Evolutionary conservation across 2,113 vertebrate species (phyloP).

Genomic region (Vanacampus margaritifer): DNA sequence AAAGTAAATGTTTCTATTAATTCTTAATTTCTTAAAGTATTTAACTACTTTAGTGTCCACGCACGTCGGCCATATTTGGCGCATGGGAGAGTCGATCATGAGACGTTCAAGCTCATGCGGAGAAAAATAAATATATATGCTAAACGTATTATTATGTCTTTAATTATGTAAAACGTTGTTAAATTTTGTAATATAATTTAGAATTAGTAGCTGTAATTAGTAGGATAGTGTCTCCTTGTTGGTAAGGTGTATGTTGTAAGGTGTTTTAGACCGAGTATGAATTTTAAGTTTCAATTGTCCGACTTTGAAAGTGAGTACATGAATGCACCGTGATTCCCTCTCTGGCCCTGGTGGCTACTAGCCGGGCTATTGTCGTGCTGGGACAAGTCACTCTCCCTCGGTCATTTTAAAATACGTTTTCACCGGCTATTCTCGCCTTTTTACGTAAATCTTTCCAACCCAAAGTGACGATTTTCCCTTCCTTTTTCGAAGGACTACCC

Average conservation of each 20-base stretch:
- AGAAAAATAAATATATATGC: background rate
- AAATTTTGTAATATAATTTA: no score
- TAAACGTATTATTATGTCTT: background rate
- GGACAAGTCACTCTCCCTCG: constrained; percentile 28
- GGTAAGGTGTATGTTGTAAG: no score
- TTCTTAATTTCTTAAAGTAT: background rate
- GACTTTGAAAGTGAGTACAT: constrained; percentile 17
- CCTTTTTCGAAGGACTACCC: constrained; percentile 5
- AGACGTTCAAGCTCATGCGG: constrained; percentile 25
- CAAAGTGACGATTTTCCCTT: background rate
- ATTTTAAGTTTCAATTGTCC: background rate
- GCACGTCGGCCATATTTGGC: constrained; percentile 63
- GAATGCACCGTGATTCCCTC: constrained; percentile 56
- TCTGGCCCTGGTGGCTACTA: constrained; percentile 41
- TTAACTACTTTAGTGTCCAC: constrained; percentile 2
- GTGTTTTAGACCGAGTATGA: background rate
- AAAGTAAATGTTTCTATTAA: background rate
- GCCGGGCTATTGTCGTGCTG: constrained; percentile 62
- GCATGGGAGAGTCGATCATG: constrained; percentile 44
- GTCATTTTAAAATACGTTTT: constrained; percentile 25
- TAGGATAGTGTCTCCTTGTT: no score
- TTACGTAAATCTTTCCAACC: background rate
- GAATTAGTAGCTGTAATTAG: background rate
- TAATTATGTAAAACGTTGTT: background rate
- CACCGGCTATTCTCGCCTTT: constrained; percentile 6